These are phyloP conservation scores for Ardeotis arabs DNA, from an alignment of 2,113 vertebrate species.

Conservation along the genomic window DNA sequence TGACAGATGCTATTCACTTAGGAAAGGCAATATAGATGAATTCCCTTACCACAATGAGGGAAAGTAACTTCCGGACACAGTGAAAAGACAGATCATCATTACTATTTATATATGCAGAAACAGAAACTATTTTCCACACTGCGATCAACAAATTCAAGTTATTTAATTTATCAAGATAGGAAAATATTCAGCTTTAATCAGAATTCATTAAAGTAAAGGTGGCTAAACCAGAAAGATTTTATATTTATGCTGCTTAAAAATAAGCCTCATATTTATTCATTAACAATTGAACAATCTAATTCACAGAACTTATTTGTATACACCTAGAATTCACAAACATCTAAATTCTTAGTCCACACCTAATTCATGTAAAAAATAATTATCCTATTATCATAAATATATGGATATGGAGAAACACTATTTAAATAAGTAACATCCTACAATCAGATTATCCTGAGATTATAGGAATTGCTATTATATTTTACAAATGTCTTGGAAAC, in stretches of 20 bases:
- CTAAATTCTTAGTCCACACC: neutral
- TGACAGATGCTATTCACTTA: neutral
- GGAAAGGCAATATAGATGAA: neutral
- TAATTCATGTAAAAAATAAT: conserved; percentile 30
- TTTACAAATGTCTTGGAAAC: neutral
- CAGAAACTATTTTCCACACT: neutral
- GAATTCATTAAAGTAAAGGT: conserved; percentile 27
- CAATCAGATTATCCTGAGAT: neutral
- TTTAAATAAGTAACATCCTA: conserved; percentile 29
- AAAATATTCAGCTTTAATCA: conserved; percentile 12
- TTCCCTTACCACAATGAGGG: neutral
- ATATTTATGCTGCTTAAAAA: conserved; percentile 9
- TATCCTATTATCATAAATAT: conserved; percentile 38
- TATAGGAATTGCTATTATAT: neutral
- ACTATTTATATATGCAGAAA: neutral
- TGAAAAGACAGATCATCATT: neutral
- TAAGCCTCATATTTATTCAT: conserved; percentile 42
- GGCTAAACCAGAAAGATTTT: conserved; percentile 1
- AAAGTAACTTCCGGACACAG: neutral
- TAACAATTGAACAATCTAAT: conserved; percentile 1
- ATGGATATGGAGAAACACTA: neutral
- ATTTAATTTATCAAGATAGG: conserved; percentile 2
- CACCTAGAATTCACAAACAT: conserved; percentile 11
- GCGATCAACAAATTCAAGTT: neutral
- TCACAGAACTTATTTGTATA: neutral